Evolutionary conservation across 1,140 invertebrate genomes (phyloP), one percentile per base, ranked within the genome.

Genomic region (Ericerus pela): DNA sequence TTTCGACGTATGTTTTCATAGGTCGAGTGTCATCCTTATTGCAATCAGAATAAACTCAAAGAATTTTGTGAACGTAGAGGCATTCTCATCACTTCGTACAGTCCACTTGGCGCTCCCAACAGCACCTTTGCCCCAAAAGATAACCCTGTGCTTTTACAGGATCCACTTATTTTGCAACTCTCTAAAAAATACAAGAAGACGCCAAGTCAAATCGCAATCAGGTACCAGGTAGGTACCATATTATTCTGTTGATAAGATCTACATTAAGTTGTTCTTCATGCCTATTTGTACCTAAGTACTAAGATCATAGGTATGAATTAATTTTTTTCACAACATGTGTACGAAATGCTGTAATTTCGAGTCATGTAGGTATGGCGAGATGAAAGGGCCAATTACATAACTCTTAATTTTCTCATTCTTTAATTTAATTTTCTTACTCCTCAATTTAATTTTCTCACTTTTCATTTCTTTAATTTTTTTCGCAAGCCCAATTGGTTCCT

Each of bases 21-120:
- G 74, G 78, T 90, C 47, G 91, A 96, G 69, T 84, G 82, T 59
- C 88, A 95, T 68, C 83, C 84, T 0, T 91, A 90, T 63, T 72
- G 93, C 31, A 84, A 81, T 59, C 89, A 96, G 65, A 72, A 75
- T 1, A 77, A 82, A 57, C 66, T 96, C 20, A 71, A 80, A 16
- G 73, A 80, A 1, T 90, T 84, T 62, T 90, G 86, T 61, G 69
- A 74, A 20, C 61, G 71, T 11, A 74, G 78, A 28, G 70, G 74
- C 3, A 81, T 95, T 26, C 68, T 71, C 4, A 65, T 95, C 1
- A 87, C 79, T 1, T 87, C 83, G 6, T 95, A 87, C 69, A 81
- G 82, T 59, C 84, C 86, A 0, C 69, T 96, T 2, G 89, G 83
- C 6, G 80, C 80, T 18, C 80, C 82, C 1, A 72, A 74, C 57